Evolutionary conservation across 2,888 invertebrate species (phyloP).

Genomic region (Melinopterus prodromus): DNA sequence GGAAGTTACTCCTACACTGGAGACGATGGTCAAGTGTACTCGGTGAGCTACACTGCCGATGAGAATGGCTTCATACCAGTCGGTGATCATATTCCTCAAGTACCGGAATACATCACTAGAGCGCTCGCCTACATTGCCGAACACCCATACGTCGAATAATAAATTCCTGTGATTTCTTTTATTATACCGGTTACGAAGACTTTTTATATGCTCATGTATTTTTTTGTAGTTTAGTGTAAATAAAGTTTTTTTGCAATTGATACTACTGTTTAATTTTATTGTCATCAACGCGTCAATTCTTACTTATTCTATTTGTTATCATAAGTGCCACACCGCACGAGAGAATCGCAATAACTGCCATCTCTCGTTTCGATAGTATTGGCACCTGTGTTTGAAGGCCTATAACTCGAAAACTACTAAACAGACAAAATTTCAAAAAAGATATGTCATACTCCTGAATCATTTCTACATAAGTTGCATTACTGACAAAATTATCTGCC

Average conservation of each 20-base stretch:
- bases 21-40: constrained; percentile 10
- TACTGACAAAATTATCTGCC: too few species aligned
- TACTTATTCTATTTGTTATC: too few species aligned
- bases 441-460: too few species aligned
- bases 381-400: too few species aligned
- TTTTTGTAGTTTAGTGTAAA: not conserved
- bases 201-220: not conserved
- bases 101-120: not conserved
- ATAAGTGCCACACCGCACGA: too few species aligned
- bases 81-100: constrained; percentile 10
- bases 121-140: constrained; percentile 6
- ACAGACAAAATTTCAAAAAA: too few species aligned
- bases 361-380: too few species aligned
- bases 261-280: not conserved
- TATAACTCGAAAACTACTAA: too few species aligned
- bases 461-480: too few species aligned
- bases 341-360: too few species aligned
- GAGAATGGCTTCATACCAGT: constrained; percentile 17
- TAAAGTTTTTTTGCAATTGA: not conserved
- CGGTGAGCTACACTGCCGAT: constrained; percentile 14
- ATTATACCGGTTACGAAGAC: not conserved
- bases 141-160: not conserved
- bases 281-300: not conserved
- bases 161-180: not conserved
- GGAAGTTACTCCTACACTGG: constrained; percentile 14